Percentiles rank a stretch among this genome's conserved stretches.
These are phyloP conservation scores for Dicranocentrus wangi DNA, from an alignment of 2,888 invertebrate species.

Conservation along the genomic window DNA sequence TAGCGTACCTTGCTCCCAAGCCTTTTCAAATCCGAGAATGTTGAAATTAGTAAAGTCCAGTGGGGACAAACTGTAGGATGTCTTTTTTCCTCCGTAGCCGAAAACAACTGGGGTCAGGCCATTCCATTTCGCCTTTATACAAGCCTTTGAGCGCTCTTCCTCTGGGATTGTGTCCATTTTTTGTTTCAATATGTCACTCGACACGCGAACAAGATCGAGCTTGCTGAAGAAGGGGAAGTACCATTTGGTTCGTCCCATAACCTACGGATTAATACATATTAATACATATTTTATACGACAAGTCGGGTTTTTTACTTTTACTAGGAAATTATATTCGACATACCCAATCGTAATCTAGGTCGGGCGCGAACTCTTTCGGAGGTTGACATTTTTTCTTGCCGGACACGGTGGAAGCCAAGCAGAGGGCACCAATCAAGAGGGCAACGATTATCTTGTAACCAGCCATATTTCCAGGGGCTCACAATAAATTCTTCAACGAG, in stretches of 20 bases:
- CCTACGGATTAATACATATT: constrained; percentile 1
- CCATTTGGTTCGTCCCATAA: constrained; percentile 42
- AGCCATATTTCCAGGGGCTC: background rate
- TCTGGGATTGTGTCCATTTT: constrained; percentile 20
- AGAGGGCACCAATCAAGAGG: background rate
- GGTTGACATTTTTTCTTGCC: constrained; percentile 21
- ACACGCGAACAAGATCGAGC: constrained; percentile 30
- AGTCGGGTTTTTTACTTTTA: background rate
- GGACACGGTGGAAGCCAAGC: background rate
- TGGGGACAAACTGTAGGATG: constrained; percentile 37
- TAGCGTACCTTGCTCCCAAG: constrained; percentile 37
- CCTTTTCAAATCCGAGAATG: constrained; percentile 34
- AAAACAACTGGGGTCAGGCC: constrained; percentile 32
- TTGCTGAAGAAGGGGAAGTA: constrained; percentile 49
- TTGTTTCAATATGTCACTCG: constrained; percentile 43
- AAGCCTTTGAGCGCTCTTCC: constrained; percentile 30
- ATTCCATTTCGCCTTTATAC: constrained; percentile 42
- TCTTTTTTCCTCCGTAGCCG: constrained; percentile 32
- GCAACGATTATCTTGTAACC: background rate
- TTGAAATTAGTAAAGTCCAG: constrained; percentile 44
- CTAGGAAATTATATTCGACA: background rate
- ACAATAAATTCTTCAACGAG: background rate
- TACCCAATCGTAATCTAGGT: constrained; percentile 50
- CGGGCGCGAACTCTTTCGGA: constrained; percentile 33
- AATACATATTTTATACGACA: background rate